These are phyloP conservation scores for Lordiphosa stackelbergi DNA, from an alignment of 1,140 invertebrate species.

Conservation along the genomic window DNA sequence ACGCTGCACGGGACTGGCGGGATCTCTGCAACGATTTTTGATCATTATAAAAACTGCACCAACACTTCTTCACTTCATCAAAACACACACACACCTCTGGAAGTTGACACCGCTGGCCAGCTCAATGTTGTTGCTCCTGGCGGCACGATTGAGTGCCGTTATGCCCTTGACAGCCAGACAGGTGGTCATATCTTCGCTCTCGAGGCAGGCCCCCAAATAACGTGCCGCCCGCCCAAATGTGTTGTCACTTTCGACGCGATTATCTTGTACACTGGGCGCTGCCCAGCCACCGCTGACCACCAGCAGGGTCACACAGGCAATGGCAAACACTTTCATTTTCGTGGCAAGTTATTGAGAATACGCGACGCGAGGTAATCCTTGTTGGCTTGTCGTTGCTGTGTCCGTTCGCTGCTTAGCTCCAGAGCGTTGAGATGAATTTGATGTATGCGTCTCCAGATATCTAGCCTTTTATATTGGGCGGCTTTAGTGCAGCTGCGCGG, in stretches of 20 bases:
- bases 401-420: conserved; percentile 40
- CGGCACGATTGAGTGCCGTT: conserved; percentile 79
- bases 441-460: conserved; percentile 66
- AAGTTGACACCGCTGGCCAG: conserved; percentile 81
- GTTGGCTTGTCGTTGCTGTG: conserved; percentile 19
- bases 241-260: conserved; percentile 68
- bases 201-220: conserved; percentile 69
- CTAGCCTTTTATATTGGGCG: conserved; percentile 70
- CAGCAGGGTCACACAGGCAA: conserved; percentile 59
- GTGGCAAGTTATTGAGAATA: conserved; percentile 14
- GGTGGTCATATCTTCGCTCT: conserved; percentile 78
- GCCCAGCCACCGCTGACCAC: conserved; percentile 65
- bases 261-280: conserved; percentile 75
- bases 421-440: conserved; percentile 73
- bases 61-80: conserved; percentile 21
- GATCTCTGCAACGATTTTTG: conserved; percentile 62
- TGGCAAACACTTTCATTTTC: conserved; percentile 77
- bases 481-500: conserved; percentile 42
- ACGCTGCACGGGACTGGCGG: conserved; percentile 72
- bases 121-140: conserved; percentile 80
- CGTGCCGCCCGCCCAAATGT: conserved; percentile 60
- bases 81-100: conserved; percentile 77
- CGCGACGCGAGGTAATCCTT: conserved; percentile 64
- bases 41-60: conserved; percentile 12
- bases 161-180: conserved; percentile 81